Base-by-base conservation (phyloP, 2,113 vertebrate genomes). In the Tauraco erythrolophus region DNA sequence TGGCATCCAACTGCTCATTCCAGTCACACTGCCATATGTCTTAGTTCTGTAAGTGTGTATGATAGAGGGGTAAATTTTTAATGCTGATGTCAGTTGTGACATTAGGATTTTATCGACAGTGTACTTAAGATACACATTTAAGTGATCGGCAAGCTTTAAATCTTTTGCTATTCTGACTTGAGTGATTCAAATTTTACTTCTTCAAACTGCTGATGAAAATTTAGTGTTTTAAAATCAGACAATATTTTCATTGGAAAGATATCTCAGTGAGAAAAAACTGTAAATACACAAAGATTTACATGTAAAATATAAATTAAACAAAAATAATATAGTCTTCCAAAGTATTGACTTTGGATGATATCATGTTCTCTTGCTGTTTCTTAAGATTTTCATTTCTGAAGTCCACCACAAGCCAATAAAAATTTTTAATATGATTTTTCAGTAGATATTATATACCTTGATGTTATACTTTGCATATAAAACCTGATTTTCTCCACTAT, bases 211-310 rank as follows among this genome's bases (percentile, higher is more conserved):
- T 90, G 48, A 91, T 93, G 88, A 97, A 72, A 83, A 84, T 66
- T 84, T 91, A 87, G 69, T 92, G 37, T 85, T 97, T 96, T 92
- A 58, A 95, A 94, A 96, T 94, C 45, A 94, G 93, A 85, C 16
- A 28, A 74, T 87, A 75, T 12, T 85, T 92, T 83, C 54, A 86
- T 23, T 62, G 35, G 50, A 69, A 95, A 95, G 81, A 89, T 4
- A 81, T 89, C 61, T 88, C 74, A 66, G 13, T 11, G 58, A 79
- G 57, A 87, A 94, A 74, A 84, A 45, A 12, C 22, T 82, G 13
- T 48, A 83, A 82, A 85, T 84, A 28, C 81, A 48, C 17, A 21
- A 22, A 58, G 41, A 80, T 89, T 86, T 74, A 92, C 10, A 82
- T 13, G 50, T 21, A 5, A 95, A 89, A 69, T 62, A 28, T 21